These are phyloP conservation scores for Pluvianellus socialis DNA, from an alignment of 2,113 vertebrate species.

Conservation along the genomic window DNA sequence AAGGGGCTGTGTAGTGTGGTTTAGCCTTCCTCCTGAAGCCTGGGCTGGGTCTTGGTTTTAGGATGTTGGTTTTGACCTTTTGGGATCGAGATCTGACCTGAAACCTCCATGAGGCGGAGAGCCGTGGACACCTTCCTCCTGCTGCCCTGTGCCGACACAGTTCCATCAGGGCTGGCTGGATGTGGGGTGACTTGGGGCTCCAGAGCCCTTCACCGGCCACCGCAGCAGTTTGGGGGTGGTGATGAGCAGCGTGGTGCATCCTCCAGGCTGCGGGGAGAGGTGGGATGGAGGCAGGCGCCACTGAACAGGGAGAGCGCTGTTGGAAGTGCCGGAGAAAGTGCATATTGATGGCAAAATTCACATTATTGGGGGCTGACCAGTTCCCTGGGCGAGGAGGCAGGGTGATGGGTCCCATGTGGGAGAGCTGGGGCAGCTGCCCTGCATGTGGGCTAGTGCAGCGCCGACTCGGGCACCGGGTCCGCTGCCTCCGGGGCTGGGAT, in stretches of 20 bases:
- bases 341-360: background rate
- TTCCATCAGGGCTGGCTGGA: background rate
- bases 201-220: background rate
- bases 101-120: background rate
- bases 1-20: background rate
- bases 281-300: background rate
- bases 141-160: background rate
- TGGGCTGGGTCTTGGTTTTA: background rate
- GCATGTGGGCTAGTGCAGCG: background rate
- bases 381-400: background rate
- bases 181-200: background rate
- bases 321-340: background rate
- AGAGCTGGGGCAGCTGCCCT: background rate
- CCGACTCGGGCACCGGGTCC: fast-evolving
- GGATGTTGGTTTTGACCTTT: background rate
- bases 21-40: background rate
- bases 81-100: background rate
- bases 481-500: background rate
- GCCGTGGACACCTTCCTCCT: background rate
- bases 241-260: background rate
- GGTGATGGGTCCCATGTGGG: fast-evolving
- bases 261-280: background rate
- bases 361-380: background rate
- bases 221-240: background rate
- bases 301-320: background rate